phyloP scores from a whole-genome alignment of 2,113 vertebrate species.

The Pteruthius melanotis region DNA sequence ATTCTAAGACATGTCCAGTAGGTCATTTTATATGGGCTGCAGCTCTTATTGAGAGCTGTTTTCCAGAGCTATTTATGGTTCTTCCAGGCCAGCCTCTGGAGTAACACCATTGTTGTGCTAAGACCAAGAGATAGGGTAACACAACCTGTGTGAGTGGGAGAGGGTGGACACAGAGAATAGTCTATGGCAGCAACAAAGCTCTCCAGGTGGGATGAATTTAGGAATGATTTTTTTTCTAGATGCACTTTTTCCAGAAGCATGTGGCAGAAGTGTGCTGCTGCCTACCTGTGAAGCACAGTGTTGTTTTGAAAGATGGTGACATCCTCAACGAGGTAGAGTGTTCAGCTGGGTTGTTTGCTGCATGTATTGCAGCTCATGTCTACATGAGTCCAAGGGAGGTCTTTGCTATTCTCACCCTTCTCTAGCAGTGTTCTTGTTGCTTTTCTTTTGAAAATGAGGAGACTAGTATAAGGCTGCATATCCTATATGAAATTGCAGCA shows the following conservation, averaged over 20 bases:
- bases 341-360: background rate
- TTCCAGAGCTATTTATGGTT: background rate
- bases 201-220: background rate
- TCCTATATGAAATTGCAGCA: background rate
- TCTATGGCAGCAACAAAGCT: background rate
- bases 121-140: background rate
- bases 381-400: background rate
- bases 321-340: background rate
- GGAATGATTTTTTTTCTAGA: background rate
- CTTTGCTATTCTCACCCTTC: background rate
- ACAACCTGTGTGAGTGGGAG: background rate
- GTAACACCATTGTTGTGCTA: background rate
- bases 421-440: background rate
- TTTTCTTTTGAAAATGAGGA: background rate
- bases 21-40: background rate
- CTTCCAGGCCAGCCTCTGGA: background rate
- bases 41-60: background rate
- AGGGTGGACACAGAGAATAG: background rate
- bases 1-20: background rate
- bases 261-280: background rate
- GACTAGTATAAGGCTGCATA: background rate
- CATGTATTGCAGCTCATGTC: background rate
- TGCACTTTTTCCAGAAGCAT: rapidly evolving
- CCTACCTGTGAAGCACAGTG: background rate
- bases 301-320: background rate